A percentile compares a stretch with the other conserved stretches of the same genome.
phyloP scores from a whole-genome alignment of 2,888 invertebrate genomes.

The Amaurobius ferox region DNA sequence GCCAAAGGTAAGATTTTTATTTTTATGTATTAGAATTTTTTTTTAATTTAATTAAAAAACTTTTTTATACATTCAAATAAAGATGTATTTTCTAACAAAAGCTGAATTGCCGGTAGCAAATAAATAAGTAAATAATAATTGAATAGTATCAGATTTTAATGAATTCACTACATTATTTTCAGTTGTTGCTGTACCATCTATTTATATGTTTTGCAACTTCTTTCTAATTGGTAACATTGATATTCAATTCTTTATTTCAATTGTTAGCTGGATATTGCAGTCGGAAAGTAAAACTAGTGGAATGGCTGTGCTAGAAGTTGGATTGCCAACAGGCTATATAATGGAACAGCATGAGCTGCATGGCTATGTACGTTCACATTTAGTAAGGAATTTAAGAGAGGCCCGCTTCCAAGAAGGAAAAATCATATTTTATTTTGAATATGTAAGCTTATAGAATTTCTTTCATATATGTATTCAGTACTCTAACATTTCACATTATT shows the following conservation, averaged over 20 bases:
- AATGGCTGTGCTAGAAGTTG: slow-evolving; percentile 90
- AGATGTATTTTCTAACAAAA: no score
- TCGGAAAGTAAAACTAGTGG: slow-evolving; percentile 89
- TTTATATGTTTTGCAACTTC: background rate
- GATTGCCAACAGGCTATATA: slow-evolving; percentile 94
- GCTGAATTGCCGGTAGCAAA: no score
- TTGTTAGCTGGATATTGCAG: slow-evolving; percentile 47
- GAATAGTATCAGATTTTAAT: background rate
- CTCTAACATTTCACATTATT: no score
- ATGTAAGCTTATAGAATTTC: no score
- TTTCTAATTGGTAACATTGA: no score
- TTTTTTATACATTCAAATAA: no score
- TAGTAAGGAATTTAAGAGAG: slow-evolving; percentile 88
- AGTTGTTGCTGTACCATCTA: background rate
- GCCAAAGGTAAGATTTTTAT: slow-evolving; percentile 64
- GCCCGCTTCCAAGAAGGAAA: slow-evolving; percentile 89
- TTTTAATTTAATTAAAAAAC: no score
- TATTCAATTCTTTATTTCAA: no score
- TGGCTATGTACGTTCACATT: slow-evolving; percentile 87
- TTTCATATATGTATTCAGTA: no score
- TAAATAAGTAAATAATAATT: no score
- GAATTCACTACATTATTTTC: background rate
- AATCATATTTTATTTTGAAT: slow-evolving; percentile 94
- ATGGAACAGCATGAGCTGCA: slow-evolving; percentile 93
- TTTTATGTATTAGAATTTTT: no score